These are phyloP conservation scores for Dysidea cf. avara DNA, from an alignment of 37 sponge, comb jelly and placozoan genomes.

Conservation along the genomic window DNA sequence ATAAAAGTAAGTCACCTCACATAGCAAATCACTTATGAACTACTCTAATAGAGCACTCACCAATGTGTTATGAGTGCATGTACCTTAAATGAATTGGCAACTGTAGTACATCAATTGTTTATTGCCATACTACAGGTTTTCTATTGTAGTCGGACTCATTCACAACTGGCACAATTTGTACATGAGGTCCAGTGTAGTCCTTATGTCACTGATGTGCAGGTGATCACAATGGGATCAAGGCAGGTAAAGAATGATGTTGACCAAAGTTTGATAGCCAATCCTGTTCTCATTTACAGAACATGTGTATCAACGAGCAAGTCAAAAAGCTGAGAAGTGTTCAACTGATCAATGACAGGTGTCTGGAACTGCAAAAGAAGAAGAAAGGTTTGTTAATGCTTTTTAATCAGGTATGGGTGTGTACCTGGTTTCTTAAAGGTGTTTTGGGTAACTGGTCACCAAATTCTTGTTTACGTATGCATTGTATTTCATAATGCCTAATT, in stretches of 20 bases:
- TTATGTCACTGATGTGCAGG: conserved; percentile 51
- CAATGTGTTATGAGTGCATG: not conserved
- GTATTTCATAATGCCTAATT: no score
- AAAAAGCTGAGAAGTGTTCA: conserved; percentile 54
- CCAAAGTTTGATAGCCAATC: no score
- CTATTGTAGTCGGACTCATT: conserved; percentile 98
- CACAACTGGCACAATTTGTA: conserved; percentile 97
- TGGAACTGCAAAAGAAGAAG: conserved; percentile 82
- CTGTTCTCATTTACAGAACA: conserved; percentile 56
- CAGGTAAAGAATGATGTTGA: conserved; percentile 62
- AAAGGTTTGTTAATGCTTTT: no score
- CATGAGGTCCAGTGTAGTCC: conserved; percentile 87
- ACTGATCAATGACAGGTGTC: conserved; percentile 92
- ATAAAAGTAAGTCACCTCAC: conserved; percentile 18
- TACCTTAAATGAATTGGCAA: no score
- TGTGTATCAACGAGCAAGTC: conserved; percentile 91
- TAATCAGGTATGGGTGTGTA: no score
- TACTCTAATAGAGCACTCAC: not conserved
- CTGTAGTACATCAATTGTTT: no score
- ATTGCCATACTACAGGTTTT: conserved; percentile 73
- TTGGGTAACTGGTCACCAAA: no score
- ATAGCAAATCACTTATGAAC: not conserved
- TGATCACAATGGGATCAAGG: conserved; percentile 90
- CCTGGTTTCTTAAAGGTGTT: no score
- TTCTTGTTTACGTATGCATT: no score